Base-by-base conservation (phyloP, 2,797 vertebrate genomes). In the Pempheris klunzingeri region DNA sequence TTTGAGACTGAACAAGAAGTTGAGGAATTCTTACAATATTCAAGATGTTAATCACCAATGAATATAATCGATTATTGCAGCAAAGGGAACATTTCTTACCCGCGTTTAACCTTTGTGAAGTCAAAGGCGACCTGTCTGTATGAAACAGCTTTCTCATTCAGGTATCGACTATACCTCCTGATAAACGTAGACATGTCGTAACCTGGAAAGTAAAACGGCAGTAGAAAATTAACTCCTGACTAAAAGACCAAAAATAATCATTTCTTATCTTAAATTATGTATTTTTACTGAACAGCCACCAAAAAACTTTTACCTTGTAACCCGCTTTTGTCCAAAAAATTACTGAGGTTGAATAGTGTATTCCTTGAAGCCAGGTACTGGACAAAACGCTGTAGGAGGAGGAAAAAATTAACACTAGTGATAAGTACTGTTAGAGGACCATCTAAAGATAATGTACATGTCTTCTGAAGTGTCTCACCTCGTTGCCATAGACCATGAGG, bases 111-210 rank as follows among this genome's bases (percentile, higher is more conserved):
- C 97, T 99, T 99, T 8, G 98, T 99, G 94, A 99, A 99, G 94
- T 99, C 98, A 91, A 99, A 99, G 87, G 98, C 98, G 81, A 99
- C 98, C 94, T 99, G 98, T 95, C 98, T 96, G 93, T 99, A 99
- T 20, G 98, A 99, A 90, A 99, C 98, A 32, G 98, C 98, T 92
- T 99, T 99, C 88, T 99, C 98, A 69, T 99, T 99, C 93, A 99
- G 95, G 86, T 99, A 99, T 43, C 98, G 97, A 94, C 98, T 99
- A 92, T 99, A 99, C 77, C 98, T 92, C 87, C 98, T 96, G 93
- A 99, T 99, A 93, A 99, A 99, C 0, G 98, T 99, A 78, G 98
- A 99, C 98, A 99, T 99, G 92, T 99, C 98, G 84, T 99, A 99
- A 61, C 98, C 98, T 99, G 65, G 5, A 67, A 61, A 0, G 0